Evolutionary conservation across 2,797 vertebrate genomes (phyloP).

Genomic region (Diceros bicornis): DNA sequence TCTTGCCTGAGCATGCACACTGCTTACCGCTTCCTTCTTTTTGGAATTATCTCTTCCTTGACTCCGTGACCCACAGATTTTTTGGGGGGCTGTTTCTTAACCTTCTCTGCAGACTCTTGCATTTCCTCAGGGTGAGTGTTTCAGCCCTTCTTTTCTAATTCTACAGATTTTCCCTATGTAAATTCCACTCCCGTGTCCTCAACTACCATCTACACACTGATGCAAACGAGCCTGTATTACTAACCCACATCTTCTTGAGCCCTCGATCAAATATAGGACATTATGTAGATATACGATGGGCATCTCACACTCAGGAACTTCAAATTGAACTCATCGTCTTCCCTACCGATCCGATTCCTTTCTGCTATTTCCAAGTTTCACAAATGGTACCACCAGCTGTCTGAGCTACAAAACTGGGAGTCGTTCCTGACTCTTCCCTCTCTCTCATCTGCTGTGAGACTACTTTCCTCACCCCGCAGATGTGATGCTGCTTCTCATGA

Average conservation of each 20-base stretch:
- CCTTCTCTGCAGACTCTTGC: accelerated
- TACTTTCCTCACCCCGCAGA: too few species aligned
- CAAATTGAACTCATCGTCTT: not conserved
- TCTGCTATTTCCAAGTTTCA: not conserved
- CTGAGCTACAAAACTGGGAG: not conserved
- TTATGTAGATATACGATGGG: accelerated
- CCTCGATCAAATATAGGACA: accelerated
- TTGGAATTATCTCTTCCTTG: not conserved
- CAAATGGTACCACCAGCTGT: not conserved
- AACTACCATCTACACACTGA: not conserved
- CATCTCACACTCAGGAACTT: not conserved
- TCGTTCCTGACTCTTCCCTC: too few species aligned
- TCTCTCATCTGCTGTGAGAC: not conserved
- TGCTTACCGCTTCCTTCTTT: not conserved
- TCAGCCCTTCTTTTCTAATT: not conserved
- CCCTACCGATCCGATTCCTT: not conserved
- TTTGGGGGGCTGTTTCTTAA: not conserved
- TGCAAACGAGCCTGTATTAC: accelerated
- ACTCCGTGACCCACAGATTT: not conserved
- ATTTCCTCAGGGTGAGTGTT: not conserved
- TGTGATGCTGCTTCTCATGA: not conserved
- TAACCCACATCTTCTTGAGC: not conserved
- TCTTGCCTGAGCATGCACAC: accelerated
- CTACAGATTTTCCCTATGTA: not conserved
- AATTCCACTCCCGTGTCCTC: not conserved